Base-by-base conservation (phyloP, 2,888 invertebrate species). In the Petrolisthes manimaculis region DNA sequence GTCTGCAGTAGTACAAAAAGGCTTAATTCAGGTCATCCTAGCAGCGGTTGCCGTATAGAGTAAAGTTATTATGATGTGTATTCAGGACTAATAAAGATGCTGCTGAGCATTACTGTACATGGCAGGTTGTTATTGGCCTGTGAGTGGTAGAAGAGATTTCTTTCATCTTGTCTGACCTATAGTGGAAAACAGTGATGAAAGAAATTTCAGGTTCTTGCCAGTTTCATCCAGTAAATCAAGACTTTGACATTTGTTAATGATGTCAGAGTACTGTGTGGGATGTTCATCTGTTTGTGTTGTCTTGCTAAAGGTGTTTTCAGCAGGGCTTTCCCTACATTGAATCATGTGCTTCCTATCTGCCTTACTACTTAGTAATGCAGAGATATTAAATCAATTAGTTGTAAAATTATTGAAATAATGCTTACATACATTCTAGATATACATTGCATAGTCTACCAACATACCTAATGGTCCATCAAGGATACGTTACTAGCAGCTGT, bases 251-350 rank as follows among this genome's bases (percentile, higher is more conserved):
- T 84, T 74, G 84, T 80, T 67, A 61, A 84, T 78, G 69, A 88
- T 88, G 88, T 84, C 84, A 88, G 84, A 84, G 84, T 86, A 84
- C 74, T 88, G 84, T 84, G 74, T 84, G 84, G 84, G 84, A 81
- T 84, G 88, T 88, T 81, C 88, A 80, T 80, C 84, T 84, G 77
- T 83, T 71, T 88, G 88, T 88, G 88, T 88, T 88, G 88, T 88
- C 88, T 88, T 88, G 88, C 88, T 84, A 84, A 74, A 80, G 74
- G 75, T 88, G 88, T 88, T 88, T 80, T 88, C 87, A 77, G 67
- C 77, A 77, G 82, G 82, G 82, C 82, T 82, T 67, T 82, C 82
- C 69, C 82, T 82, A 71, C 14, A 6, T n/a, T 71, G 71, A n/a
- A 21, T 71, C 71, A 71, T 14, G 37, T 37, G 37, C 37, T 37